Percentiles rank a stretch among this genome's conserved stretches.
phyloP scores from a whole-genome alignment of 2,888 invertebrate genomes.

The Gerosis bhagava region DNA sequence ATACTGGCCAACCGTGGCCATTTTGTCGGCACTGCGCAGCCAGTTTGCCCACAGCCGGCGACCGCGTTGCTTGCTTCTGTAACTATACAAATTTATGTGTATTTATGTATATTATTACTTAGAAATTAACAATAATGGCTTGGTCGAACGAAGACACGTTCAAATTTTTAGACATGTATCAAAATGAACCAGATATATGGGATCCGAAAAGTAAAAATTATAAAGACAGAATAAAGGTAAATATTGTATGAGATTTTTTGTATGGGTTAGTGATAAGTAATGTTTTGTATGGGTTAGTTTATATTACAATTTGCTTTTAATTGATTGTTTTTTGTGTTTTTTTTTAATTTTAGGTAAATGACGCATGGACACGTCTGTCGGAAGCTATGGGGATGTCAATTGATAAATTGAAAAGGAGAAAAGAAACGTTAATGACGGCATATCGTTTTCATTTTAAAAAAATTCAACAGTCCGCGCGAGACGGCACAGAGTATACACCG shows the following conservation, averaged over 20 bases:
- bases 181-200: slow-evolving; percentile 23
- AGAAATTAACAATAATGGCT: no score
- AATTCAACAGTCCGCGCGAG: slow-evolving; percentile 6
- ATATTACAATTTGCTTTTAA: no score
- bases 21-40: slow-evolving; percentile 18
- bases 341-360: slow-evolving; percentile 14
- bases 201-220: slow-evolving; percentile 23
- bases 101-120: no score
- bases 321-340: neutral
- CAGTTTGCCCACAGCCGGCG: slow-evolving; percentile 2
- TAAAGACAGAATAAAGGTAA: slow-evolving; percentile 22
- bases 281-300: no score
- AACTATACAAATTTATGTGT: no score
- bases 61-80: slow-evolving; percentile 5
- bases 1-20: slow-evolving; percentile 25
- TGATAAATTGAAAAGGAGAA: slow-evolving; percentile 21
- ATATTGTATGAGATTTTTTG: neutral
- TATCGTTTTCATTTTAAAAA: slow-evolving; percentile 20
- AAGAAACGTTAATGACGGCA: slow-evolving; percentile 20
- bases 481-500: slow-evolving; percentile 11
- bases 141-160: slow-evolving; percentile 21
- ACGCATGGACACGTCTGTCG: slow-evolving; percentile 14
- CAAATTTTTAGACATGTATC: slow-evolving; percentile 18
- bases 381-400: slow-evolving; percentile 19
- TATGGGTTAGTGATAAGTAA: no score